phyloP scores from a whole-genome alignment of 2,113 vertebrate genomes.

The Calidris pygmaea region DNA sequence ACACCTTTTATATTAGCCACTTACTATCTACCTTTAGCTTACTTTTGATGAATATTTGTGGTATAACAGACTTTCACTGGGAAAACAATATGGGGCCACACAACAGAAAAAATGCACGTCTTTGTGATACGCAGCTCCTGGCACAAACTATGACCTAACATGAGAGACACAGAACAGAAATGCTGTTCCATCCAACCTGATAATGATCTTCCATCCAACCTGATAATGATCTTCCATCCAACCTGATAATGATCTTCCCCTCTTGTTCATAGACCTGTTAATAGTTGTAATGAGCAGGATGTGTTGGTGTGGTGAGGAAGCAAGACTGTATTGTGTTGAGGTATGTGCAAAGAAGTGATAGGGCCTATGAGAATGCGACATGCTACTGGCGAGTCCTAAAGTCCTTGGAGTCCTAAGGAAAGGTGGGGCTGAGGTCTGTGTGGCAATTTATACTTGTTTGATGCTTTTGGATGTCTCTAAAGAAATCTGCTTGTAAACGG shows the following conservation, averaged over 20 bases:
- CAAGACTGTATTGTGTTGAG: background rate
- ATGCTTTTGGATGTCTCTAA: background rate
- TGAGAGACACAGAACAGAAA: background rate
- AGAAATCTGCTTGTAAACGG: background rate
- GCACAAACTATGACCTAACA: background rate
- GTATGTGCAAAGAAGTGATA: background rate
- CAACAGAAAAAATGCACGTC: background rate
- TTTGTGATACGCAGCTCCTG: background rate
- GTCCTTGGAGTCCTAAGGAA: background rate
- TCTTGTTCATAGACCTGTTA: background rate
- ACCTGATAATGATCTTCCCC: background rate
- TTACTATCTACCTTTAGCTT: background rate
- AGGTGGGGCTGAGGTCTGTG: background rate
- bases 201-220: background rate
- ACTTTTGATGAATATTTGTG: background rate
- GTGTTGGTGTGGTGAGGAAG: background rate
- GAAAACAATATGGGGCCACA: background rate
- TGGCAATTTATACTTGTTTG: background rate
- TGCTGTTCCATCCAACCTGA: background rate
- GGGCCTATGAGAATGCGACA: accelerated
- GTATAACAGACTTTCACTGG: background rate
- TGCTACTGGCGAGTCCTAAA: background rate
- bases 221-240: background rate
- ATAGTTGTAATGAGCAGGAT: background rate
- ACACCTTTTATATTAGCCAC: background rate